Percentiles rank a stretch among this genome's conserved stretches.
phyloP scores from a whole-genome alignment of 2,797 vertebrate genomes.

The Rhabdophis nuchalis region DNA sequence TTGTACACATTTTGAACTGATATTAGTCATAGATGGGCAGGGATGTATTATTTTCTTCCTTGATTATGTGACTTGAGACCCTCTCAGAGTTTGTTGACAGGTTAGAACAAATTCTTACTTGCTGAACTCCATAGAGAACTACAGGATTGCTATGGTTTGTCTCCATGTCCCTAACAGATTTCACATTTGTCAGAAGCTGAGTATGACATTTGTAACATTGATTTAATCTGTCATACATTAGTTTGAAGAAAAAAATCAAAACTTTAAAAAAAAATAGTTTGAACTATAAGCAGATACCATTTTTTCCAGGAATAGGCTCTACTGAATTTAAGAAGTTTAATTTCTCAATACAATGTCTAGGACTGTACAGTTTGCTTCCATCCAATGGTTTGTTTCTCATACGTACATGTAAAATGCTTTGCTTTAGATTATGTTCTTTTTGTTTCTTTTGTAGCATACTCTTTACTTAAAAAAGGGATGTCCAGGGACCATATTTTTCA shows the following conservation, averaged over 20 bases:
- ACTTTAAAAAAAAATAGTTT: background rate
- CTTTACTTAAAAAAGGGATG: background rate
- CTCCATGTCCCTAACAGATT: background rate
- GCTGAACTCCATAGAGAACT: background rate
- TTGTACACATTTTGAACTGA: constrained; percentile 45
- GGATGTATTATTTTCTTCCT: constrained; percentile 35
- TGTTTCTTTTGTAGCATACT: background rate
- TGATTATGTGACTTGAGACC: constrained; percentile 23
- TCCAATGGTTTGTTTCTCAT: background rate
- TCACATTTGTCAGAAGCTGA: background rate
- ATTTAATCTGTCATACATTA: background rate
- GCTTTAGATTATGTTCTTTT: background rate
- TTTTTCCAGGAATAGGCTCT: background rate
- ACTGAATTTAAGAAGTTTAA: background rate
- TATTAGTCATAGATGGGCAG: constrained; percentile 50
- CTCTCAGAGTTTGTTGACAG: constrained; percentile 30
- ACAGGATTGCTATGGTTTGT: background rate
- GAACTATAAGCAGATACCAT: background rate
- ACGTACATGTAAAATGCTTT: background rate
- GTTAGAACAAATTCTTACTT: constrained; percentile 24
- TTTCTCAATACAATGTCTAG: background rate
- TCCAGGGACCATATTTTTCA: background rate
- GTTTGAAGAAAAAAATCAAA: background rate
- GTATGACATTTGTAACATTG: background rate
- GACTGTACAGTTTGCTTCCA: background rate